A percentile compares a stretch with the other conserved stretches of the same genome.
phyloP scores from a whole-genome alignment of 1,140 invertebrate species.

The Diplogasteroides magnus region DNA sequence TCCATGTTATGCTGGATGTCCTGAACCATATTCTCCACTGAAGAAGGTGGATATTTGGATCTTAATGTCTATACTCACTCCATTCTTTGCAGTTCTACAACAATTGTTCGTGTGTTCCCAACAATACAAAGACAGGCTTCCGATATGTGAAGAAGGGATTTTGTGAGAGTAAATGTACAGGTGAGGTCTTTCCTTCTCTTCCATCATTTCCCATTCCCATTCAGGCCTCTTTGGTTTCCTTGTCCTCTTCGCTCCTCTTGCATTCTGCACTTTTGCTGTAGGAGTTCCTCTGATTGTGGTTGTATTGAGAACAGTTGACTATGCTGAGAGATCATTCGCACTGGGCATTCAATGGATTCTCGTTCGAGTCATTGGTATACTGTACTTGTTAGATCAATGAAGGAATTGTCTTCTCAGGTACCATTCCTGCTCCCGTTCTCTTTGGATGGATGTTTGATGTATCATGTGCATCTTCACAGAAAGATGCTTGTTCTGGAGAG shows the following conservation, averaged over 20 bases:
- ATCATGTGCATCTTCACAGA: constrained; percentile 52
- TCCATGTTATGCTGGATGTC: constrained; percentile 52
- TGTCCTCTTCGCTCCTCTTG: constrained; percentile 53
- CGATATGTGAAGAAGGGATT: constrained; percentile 49
- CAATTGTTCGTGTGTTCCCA: constrained; percentile 48
- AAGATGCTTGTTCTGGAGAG: constrained; percentile 46
- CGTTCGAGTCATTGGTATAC: constrained; percentile 51
- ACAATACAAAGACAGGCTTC: constrained; percentile 37
- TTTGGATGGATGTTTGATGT: constrained; percentile 56
- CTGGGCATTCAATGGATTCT: constrained; percentile 55
- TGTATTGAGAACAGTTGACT: constrained; percentile 53
- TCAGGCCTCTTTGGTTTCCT: constrained; percentile 47
- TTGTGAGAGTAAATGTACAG: constrained; percentile 51
- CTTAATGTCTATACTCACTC: no score
- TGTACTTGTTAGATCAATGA: not conserved
- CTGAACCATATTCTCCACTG: constrained; percentile 35
- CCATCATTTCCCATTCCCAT: no score
- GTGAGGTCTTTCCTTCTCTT: not conserved
- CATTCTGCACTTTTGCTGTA: constrained; percentile 54
- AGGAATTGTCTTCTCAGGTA: no score
- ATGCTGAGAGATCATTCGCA: constrained; percentile 51
- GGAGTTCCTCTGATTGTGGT: constrained; percentile 54
- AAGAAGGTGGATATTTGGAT: constrained; percentile 26
- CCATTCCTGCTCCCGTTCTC: constrained; percentile 52
- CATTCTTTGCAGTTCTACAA: constrained; percentile 38